phyloP scores from a whole-genome alignment of 2,113 vertebrate genomes.

The Montifringilla adamsi region DNA sequence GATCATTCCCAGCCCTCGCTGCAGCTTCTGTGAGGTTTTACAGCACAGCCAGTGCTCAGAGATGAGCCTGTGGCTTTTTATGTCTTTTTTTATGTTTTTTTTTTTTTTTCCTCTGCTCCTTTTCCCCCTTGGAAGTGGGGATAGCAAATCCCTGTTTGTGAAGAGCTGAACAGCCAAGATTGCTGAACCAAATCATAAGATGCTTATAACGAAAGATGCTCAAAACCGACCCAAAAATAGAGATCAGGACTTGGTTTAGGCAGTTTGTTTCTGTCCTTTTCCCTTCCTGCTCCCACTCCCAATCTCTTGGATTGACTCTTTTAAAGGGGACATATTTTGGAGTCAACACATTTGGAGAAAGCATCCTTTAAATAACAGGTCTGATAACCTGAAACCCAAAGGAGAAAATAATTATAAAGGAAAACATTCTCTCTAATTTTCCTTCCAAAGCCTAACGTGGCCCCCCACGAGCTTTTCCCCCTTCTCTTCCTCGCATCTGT shows the following conservation, averaged over 20 bases:
- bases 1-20: background rate
- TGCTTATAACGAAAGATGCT: slow-evolving; percentile 8
- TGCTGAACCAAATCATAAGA: background rate
- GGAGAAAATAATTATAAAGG: background rate
- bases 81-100: background rate
- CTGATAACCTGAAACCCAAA: slow-evolving; percentile 10
- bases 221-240: background rate
- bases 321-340: background rate
- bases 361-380: background rate
- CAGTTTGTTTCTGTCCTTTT: background rate
- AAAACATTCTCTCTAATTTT: slow-evolving; percentile 27
- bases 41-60: background rate
- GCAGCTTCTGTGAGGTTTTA: background rate
- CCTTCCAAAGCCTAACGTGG: background rate
- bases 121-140: background rate
- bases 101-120: fast-evolving
- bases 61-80: background rate
- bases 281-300: background rate
- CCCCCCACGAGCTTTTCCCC: background rate
- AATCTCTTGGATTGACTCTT: background rate
- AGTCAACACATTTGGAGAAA: background rate
- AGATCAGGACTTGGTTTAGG: background rate
- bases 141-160: background rate
- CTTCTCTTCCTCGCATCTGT: slow-evolving; percentile 29
- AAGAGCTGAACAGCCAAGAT: background rate